phyloP scores from a whole-genome alignment of 2,888 invertebrate genomes.

The Siphlonurus alternatus region DNA sequence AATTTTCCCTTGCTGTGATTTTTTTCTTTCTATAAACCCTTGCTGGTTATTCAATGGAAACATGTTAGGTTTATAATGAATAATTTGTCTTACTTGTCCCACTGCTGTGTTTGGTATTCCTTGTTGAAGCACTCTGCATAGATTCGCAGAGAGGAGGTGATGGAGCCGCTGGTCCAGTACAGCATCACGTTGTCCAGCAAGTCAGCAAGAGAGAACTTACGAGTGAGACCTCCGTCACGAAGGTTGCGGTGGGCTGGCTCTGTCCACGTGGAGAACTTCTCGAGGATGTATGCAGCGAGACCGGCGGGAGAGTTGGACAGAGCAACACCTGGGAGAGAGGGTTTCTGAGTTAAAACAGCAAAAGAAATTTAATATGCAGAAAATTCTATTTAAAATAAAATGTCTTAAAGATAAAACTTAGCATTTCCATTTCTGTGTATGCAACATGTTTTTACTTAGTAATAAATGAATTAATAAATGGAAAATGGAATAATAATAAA shows the following conservation, averaged over 20 bases:
- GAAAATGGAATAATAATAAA: too few relatives aligned
- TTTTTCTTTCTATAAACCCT: too few relatives aligned
- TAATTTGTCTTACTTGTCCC: background rate
- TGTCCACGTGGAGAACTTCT: constrained; percentile 66
- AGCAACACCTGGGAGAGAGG: constrained; percentile 36
- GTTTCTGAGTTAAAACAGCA: background rate
- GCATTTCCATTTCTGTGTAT: background rate
- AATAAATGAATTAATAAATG: too few relatives aligned
- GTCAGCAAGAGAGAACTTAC: constrained; percentile 30
- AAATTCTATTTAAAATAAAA: background rate
- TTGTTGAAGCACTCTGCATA: constrained; percentile 42
- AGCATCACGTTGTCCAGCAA: constrained; percentile 63
- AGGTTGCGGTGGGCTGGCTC: constrained; percentile 17
- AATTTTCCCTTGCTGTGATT: too few relatives aligned
- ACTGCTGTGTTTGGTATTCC: background rate
- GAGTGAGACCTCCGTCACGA: constrained; percentile 27
- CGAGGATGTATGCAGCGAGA: constrained; percentile 74
- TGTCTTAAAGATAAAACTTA: background rate
- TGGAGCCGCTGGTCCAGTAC: constrained; percentile 59
- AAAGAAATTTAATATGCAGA: background rate
- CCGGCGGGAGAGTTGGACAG: constrained; percentile 66
- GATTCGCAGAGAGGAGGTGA: constrained; percentile 54
- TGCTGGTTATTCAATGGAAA: too few relatives aligned
- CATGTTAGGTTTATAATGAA: too few relatives aligned
- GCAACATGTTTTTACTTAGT: too few relatives aligned